A percentile compares a stretch with the other conserved stretches of the same genome.
Evolutionary conservation across 2,888 invertebrate species (phyloP).

Genomic region (Sarcophaga rosellei): DNA sequence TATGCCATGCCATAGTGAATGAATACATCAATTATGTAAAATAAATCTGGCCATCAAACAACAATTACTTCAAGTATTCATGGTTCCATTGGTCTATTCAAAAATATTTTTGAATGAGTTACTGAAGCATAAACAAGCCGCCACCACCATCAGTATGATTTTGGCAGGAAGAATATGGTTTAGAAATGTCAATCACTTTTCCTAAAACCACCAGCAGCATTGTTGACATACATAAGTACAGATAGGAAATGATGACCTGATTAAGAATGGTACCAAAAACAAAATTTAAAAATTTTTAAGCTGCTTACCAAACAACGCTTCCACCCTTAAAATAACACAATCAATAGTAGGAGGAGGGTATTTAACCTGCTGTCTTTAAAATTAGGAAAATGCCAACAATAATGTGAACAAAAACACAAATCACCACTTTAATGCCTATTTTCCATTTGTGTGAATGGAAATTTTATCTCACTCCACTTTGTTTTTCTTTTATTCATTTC

Average conservation of each 20-base stretch:
- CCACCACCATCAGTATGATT: not conserved
- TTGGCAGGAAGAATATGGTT: constrained; percentile 3
- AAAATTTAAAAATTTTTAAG: constrained; percentile 50
- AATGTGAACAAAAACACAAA: constrained; percentile 28
- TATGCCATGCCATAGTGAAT: not conserved
- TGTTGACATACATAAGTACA: constrained; percentile 4
- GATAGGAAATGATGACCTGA: constrained; percentile 52
- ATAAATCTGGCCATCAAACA: constrained; percentile 54
- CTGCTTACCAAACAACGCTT: constrained; percentile 36
- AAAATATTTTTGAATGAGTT: not conserved
- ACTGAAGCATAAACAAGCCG: constrained; percentile 15
- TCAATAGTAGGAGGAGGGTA: no score
- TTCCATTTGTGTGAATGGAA: constrained; percentile 31
- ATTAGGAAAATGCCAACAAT: not conserved
- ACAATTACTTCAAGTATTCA: constrained; percentile 55
- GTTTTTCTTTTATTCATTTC: not conserved
- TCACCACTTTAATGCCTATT: constrained; percentile 61
- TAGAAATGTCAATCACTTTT: constrained; percentile 48
- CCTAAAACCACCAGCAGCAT: constrained; percentile 16
- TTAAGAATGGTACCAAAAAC: constrained; percentile 45
- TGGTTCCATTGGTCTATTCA: constrained; percentile 25
- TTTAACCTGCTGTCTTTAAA: not conserved
- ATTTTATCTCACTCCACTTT: constrained; percentile 6
- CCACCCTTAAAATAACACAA: not conserved
- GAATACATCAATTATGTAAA: constrained; percentile 57